phyloP scores from a whole-genome alignment of 2,113 vertebrate species.

The Piaya cayana region DNA sequence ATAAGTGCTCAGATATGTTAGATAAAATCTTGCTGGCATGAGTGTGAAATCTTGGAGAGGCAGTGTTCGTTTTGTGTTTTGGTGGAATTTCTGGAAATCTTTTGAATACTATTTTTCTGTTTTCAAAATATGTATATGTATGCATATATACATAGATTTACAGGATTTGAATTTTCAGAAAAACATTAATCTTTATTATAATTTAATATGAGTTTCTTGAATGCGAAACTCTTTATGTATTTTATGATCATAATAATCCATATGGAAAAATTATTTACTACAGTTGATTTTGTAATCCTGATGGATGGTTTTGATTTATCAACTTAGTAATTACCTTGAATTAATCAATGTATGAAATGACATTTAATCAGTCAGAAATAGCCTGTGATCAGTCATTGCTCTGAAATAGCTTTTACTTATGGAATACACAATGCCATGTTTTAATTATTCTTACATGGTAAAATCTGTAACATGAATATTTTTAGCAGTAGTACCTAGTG shows the following conservation, averaged over 20 bases:
- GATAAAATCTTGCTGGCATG: not conserved
- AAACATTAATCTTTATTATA: not conserved
- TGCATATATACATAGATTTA: not conserved
- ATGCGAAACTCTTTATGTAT: not conserved
- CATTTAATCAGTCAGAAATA: not conserved
- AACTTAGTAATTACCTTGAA: not conserved
- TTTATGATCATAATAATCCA: not conserved
- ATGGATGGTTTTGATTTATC: not conserved
- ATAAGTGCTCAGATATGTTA: not conserved
- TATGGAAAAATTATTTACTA: not conserved
- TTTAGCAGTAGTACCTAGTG: not conserved
- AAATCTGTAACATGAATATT: fast-evolving
- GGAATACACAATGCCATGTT: not conserved
- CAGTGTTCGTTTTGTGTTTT: not conserved
- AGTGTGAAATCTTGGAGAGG: not conserved
- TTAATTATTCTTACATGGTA: not conserved
- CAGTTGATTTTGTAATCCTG: not conserved
- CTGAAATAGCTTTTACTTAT: not conserved
- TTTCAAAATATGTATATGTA: not conserved
- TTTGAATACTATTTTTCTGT: not conserved
- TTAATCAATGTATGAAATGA: not conserved
- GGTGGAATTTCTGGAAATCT: not conserved
- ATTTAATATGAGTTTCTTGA: not conserved
- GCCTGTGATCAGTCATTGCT: not conserved
- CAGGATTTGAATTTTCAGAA: not conserved